Evolutionary conservation across 2,113 vertebrate species (phyloP), one percentile per base, ranked within the genome.

Genomic region (Heterocephalus glaber): DNA sequence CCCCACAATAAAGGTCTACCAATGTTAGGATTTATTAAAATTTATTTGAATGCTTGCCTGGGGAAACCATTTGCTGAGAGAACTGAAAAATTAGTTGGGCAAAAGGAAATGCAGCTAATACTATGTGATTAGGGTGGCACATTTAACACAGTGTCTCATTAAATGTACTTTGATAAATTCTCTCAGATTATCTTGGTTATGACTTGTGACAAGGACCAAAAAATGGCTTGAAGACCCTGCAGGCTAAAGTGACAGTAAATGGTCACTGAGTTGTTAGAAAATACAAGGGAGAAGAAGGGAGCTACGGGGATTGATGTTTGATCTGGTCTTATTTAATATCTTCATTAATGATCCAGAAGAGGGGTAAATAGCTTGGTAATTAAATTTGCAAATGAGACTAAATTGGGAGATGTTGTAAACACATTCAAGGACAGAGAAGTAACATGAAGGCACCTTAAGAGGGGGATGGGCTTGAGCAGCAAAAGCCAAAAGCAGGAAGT

Each of bases 311-410:
- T 61, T 87, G 85, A 85, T 94, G 83, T 83, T 83, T 95, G 95
- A 95, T 96, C 92, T 92, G 95, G 85, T 83, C 79, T 92, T 96
- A 95, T 76, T 97, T 97, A 96, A 96, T 95, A 96, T 96, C 77
- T 92, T 95, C 92, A 97, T 95, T 96, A 95, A 97, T 95, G 95
- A 97, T 97, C 87, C 1, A 0, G 90, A 97, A 97, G 95, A 97
- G 66, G 93, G 61, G 77, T 90, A 96, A 97, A 97, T 95, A 95
- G 95, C 94, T 92, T 97, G 85, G 74, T 97, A 97, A 97, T 97
- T 96, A 95, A 96, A 89, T 92, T 90, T 97, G 66, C 85, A 97
- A 95, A 95, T 95, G 90, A 96, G 95, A 94, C 90, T 95, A 96
- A 92, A 93, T 87, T 90, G 56, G 82, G 81, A 96, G 93, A 95